A percentile compares a stretch with the other conserved stretches of the same genome.
Evolutionary conservation across 1,140 invertebrate genomes (phyloP).

Genomic region (Drosophila pseudoananassae): DNA sequence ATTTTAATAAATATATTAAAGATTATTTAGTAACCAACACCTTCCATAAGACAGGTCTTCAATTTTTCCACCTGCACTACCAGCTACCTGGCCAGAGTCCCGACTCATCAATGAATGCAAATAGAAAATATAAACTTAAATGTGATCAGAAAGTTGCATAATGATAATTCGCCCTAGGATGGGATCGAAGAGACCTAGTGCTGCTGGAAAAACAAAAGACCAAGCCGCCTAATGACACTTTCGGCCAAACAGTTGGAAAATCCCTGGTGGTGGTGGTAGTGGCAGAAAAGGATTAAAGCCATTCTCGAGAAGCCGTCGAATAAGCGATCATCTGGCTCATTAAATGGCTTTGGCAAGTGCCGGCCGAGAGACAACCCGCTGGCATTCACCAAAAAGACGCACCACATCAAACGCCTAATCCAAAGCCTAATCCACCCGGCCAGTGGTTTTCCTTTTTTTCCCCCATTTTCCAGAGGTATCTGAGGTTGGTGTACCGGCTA

Average conservation of each 20-base stretch:
- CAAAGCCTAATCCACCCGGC: slow-evolving; percentile 34
- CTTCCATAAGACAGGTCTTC: no score
- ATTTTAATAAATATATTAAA: no score
- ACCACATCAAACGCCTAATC: slow-evolving; percentile 63
- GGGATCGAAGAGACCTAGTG: slow-evolving; percentile 21
- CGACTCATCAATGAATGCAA: slow-evolving; percentile 39
- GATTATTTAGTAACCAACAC: no score
- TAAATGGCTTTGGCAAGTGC: slow-evolving; percentile 73
- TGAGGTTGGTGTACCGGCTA: slow-evolving; percentile 1
- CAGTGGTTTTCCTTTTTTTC: slow-evolving; percentile 31
- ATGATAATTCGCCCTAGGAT: slow-evolving; percentile 58
- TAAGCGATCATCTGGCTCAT: slow-evolving; percentile 75
- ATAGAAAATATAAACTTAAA: slow-evolving; percentile 75
- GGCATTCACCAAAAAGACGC: slow-evolving; percentile 45
- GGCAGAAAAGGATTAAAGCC: slow-evolving; percentile 51
- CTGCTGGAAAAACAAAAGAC: slow-evolving; percentile 35
- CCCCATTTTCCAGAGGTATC: not conserved
- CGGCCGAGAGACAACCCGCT: slow-evolving; percentile 53
- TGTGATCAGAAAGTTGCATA: slow-evolving; percentile 77
- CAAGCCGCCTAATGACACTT: slow-evolving; percentile 55
- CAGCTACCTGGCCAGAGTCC: slow-evolving; percentile 6
- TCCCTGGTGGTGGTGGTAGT: slow-evolving; percentile 1
- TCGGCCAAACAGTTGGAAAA: slow-evolving; percentile 37
- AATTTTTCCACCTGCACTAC: not conserved
- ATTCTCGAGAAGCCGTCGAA: slow-evolving; percentile 51